phyloP scores from a whole-genome alignment of 2,113 vertebrate genomes.

The Pelobates fuscus region DNA sequence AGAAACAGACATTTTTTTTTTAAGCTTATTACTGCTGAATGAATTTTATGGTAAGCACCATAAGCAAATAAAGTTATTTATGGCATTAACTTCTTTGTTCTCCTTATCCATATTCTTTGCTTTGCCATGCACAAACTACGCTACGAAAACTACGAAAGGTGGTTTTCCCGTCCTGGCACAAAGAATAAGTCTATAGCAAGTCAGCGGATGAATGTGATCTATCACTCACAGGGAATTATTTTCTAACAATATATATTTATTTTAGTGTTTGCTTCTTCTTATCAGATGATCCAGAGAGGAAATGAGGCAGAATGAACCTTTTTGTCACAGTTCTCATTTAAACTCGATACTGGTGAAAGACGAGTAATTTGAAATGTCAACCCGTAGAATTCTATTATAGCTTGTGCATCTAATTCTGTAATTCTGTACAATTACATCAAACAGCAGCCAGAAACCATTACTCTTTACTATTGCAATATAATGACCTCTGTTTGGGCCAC shows the following conservation, averaged over 20 bases:
- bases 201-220: too few relatives aligned
- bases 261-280: constrained; percentile 65
- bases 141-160: too few relatives aligned
- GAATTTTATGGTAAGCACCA: constrained; percentile 62
- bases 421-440: constrained; percentile 67
- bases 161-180: too few relatives aligned
- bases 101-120: constrained; percentile 60
- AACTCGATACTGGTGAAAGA: constrained; percentile 83
- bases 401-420: constrained; percentile 85
- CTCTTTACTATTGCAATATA: constrained; percentile 87
- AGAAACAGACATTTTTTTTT: constrained; percentile 66
- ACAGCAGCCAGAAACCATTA: constrained; percentile 83
- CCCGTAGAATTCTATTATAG: constrained; percentile 86
- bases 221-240: too few relatives aligned
- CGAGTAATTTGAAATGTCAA: constrained; percentile 85
- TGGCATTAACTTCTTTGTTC: constrained; percentile 58
- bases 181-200: too few relatives aligned
- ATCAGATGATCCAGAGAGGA: constrained; percentile 60
- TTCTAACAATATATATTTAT: constrained; percentile 24
- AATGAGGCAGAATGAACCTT: constrained; percentile 60
- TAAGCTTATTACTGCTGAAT: constrained; percentile 56
- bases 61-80: constrained; percentile 71
- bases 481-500: constrained; percentile 83
- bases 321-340: constrained; percentile 60
- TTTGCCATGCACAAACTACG: constrained; percentile 74